A percentile compares a stretch with the other conserved stretches of the same genome.
phyloP scores from a whole-genome alignment of 2,888 invertebrate species.

The Sipha maydis region DNA sequence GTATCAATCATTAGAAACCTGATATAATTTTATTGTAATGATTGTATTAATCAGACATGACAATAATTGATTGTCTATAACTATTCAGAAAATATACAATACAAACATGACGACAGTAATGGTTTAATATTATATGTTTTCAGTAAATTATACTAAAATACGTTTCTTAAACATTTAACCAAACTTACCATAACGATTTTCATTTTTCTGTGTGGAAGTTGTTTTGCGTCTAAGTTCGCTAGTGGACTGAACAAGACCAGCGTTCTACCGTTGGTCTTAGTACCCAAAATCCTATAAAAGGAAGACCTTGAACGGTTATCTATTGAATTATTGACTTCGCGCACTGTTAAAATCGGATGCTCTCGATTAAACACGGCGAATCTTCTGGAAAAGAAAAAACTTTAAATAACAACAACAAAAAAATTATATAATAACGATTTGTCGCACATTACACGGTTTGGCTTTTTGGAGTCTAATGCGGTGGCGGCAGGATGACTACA shows the following conservation, averaged over 20 bases:
- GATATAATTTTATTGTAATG: too few species aligned
- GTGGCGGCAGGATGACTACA: conserved; percentile 3
- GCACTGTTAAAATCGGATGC: conserved; percentile 12
- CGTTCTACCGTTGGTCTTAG: background rate
- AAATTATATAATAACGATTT: conserved; percentile 28
- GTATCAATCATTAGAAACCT: too few species aligned
- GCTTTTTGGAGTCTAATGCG: conserved; percentile 2
- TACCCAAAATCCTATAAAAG: background rate
- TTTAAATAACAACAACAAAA: background rate
- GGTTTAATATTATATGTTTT: too few species aligned
- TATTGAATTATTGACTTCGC: conserved; percentile 4
- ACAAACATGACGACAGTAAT: too few species aligned
- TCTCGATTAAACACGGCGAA: conserved; percentile 1
- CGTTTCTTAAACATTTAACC: background rate
- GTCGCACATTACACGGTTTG: conserved; percentile 51
- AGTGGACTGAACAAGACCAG: conserved; percentile 3
- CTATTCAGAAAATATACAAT: too few species aligned
- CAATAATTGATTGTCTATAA: too few species aligned
- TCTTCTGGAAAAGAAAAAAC: background rate
- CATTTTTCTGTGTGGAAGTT: background rate
- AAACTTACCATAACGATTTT: conserved; percentile 16
- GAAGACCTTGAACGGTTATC: conserved; percentile 46
- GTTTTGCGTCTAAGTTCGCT: background rate
- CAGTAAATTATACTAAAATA: background rate
- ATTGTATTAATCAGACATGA: too few species aligned